Conservation (phyloP, 2,888 invertebrate genomes). For the Synergus japonicus region DNA sequence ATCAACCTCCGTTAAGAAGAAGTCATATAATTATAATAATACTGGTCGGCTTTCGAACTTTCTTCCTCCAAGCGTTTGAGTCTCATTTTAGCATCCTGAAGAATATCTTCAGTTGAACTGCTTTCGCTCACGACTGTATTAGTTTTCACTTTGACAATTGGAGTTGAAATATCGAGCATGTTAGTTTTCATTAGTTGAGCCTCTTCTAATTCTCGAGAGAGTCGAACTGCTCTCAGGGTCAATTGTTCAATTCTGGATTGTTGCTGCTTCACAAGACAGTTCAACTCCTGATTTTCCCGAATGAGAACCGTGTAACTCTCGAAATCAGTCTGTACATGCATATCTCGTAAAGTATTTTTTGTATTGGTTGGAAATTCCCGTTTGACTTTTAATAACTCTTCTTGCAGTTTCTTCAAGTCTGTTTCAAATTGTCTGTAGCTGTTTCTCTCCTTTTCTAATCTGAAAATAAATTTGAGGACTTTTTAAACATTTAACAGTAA, state of each 20-base stretch:
- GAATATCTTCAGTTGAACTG: conserved; percentile 74
- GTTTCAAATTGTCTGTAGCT: conserved; percentile 65
- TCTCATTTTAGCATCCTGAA: conserved; percentile 73
- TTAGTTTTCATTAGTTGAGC: conserved; percentile 59
- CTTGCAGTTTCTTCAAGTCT: conserved; percentile 68
- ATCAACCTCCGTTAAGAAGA: neutral
- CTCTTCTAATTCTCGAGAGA: conserved; percentile 71
- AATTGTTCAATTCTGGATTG: conserved; percentile 72
- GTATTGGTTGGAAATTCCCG: conserved; percentile 51
- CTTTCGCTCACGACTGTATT: conserved; percentile 71
- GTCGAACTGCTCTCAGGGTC: conserved; percentile 66
- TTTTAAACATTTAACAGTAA: neutral
- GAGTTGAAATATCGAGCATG: conserved; percentile 55
- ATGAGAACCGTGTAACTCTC: conserved; percentile 54
- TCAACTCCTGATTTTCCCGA: conserved; percentile 69
- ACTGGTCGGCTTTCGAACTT: conserved; percentile 71
- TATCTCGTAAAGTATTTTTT: conserved; percentile 55
- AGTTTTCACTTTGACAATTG: conserved; percentile 55
- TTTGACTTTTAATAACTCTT: conserved; percentile 68
- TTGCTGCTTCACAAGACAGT: conserved; percentile 67
- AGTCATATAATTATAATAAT: conserved; percentile 68
- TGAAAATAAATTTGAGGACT: conserved; percentile 49
- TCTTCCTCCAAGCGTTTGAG: conserved; percentile 72
- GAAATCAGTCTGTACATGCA: conserved; percentile 69
- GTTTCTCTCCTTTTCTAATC: conserved; percentile 68